A percentile compares a stretch with the other conserved stretches of the same genome.
Conservation (phyloP, 2,797 vertebrate genomes). For the Fringilla coelebs region DNA sequence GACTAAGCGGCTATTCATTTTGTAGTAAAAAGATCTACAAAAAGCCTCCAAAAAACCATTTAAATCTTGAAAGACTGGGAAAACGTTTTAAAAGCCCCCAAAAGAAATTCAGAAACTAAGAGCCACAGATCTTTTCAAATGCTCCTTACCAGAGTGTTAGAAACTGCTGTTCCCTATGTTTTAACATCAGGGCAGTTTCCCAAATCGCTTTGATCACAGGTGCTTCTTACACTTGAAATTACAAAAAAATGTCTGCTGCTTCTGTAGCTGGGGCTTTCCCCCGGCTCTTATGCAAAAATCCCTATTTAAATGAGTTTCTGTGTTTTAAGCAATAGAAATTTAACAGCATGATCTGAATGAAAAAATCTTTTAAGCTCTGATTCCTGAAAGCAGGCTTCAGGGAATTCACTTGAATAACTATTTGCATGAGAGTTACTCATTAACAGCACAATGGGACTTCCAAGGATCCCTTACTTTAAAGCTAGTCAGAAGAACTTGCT, state of each 20-base stretch:
- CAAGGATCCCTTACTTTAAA: background rate
- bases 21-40: background rate
- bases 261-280: background rate
- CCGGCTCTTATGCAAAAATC: background rate
- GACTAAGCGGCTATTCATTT: background rate
- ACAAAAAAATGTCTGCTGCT: background rate
- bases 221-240: background rate
- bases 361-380: background rate
- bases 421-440: conserved; percentile 1
- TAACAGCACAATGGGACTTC: background rate
- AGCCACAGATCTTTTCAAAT: background rate
- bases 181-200: background rate
- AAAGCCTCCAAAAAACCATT: background rate
- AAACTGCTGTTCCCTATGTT: background rate
- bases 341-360: background rate
- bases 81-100: background rate
- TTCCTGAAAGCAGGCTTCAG: conserved; percentile 3
- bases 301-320: background rate
- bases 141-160: background rate
- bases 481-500: background rate
- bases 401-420: background rate
- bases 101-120: background rate
- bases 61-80: background rate
- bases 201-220: background rate
- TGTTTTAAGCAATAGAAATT: conserved; percentile 10